Conservation (phyloP, 2,797 vertebrate species). For the Scomberomorus guttatus region DNA sequence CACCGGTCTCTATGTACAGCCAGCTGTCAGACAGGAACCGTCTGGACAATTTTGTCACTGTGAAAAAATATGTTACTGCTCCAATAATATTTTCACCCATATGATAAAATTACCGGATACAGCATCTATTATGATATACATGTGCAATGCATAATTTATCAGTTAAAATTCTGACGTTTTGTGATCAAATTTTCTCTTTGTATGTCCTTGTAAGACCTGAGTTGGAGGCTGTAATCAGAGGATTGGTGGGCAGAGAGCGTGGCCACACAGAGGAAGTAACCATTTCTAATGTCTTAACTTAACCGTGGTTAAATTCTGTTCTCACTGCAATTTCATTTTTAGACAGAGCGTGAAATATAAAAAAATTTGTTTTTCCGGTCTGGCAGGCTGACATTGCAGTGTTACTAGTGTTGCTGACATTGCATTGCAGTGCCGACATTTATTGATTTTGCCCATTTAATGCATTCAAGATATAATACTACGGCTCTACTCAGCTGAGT, state of each 20-base stretch:
- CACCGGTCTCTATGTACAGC: too few relatives aligned
- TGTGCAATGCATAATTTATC: not conserved
- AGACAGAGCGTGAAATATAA: constrained; percentile 75
- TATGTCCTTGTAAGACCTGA: constrained; percentile 12
- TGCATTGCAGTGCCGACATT: constrained; percentile 29
- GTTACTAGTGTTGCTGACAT: too few relatives aligned
- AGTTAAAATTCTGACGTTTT: constrained; percentile 11
- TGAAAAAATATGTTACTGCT: not conserved
- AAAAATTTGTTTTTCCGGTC: constrained; percentile 65
- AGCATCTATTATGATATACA: not conserved
- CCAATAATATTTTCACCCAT: not conserved
- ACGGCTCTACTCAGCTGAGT: constrained; percentile 45
- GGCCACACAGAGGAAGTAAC: constrained; percentile 28
- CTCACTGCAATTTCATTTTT: constrained; percentile 72
- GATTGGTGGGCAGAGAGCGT: constrained; percentile 10
- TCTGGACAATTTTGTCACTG: not conserved
- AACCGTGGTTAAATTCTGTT: constrained; percentile 62
- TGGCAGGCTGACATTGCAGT: not conserved
- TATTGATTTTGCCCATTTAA: constrained; percentile 75
- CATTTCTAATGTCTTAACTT: constrained; percentile 57
- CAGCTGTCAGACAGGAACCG: too few relatives aligned
- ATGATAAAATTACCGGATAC: not conserved
- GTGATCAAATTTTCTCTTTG: constrained; percentile 28
- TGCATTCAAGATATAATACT: constrained; percentile 67
- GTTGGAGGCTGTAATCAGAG: constrained; percentile 32